Percentiles rank a stretch among this genome's conserved stretches.
Evolutionary conservation across 2,888 invertebrate genomes (phyloP).

Genomic region (Phengaris arion): DNA sequence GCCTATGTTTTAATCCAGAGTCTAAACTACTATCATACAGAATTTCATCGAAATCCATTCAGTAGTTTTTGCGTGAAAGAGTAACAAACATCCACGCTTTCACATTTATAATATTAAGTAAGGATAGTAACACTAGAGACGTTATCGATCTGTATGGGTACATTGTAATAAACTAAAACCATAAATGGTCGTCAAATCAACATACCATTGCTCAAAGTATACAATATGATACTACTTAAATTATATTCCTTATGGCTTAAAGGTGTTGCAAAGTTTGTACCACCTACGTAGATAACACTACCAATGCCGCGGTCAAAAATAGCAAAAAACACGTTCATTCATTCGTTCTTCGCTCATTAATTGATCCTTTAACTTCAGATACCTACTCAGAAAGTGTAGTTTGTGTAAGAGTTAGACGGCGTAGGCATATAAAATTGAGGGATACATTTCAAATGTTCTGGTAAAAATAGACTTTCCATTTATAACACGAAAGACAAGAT

Average conservation of each 20-base stretch:
- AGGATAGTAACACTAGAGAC: too few relatives aligned
- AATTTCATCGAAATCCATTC: too few relatives aligned
- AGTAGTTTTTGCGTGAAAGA: too few relatives aligned
- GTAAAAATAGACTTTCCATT: slow-evolving; percentile 20
- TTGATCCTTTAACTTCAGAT: neutral
- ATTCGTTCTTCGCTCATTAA: neutral
- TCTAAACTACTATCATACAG: too few relatives aligned
- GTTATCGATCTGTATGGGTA: too few relatives aligned
- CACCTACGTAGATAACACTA: neutral
- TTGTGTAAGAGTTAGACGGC: neutral
- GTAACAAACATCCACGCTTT: too few relatives aligned
- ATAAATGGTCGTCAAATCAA: too few relatives aligned
- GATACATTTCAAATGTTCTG: slow-evolving; percentile 11
- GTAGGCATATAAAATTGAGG: neutral
- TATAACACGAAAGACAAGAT: slow-evolving; percentile 36
- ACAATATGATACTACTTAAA: too few relatives aligned
- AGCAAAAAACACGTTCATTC: neutral
- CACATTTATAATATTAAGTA: too few relatives aligned
- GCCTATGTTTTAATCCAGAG: too few relatives aligned
- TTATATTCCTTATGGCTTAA: neutral
- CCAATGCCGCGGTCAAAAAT: neutral
- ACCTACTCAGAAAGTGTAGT: neutral
- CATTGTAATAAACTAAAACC: too few relatives aligned
- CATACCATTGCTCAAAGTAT: too few relatives aligned
- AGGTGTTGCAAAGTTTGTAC: neutral